These are phyloP conservation scores for Neoniphon sammara DNA, from an alignment of 2,797 vertebrate species.

Conservation along the genomic window DNA sequence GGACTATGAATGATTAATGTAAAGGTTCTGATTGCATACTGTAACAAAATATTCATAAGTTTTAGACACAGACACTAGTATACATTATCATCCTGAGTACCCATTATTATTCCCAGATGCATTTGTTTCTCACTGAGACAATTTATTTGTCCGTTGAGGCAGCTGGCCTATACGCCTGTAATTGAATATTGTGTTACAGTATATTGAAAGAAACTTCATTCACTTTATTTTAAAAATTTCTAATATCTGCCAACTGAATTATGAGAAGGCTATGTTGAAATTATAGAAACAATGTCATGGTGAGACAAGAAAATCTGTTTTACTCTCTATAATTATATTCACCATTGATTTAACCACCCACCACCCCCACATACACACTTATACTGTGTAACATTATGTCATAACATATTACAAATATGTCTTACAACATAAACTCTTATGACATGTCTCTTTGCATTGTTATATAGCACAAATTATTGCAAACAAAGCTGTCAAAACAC, in stretches of 20 bases:
- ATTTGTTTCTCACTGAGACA: constrained; percentile 59
- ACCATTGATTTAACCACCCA: background rate
- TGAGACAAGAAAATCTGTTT: constrained; percentile 6
- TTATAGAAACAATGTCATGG: constrained; percentile 10
- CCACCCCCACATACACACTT: background rate
- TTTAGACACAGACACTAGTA: constrained; percentile 72
- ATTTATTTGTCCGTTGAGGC: constrained; percentile 62
- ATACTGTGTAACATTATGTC: background rate
- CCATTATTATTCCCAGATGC: constrained; percentile 54
- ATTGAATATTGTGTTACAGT: constrained; percentile 61
- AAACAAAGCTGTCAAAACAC: constrained; percentile 21
- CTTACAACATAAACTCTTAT: too few relatives aligned
- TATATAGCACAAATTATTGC: background rate
- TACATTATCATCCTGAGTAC: constrained; percentile 67
- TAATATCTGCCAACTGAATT: constrained; percentile 5
- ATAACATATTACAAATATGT: too few relatives aligned
- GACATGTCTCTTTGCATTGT: background rate
- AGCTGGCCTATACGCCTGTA: constrained; percentile 43
- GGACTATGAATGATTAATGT: constrained; percentile 82
- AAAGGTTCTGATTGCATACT: constrained; percentile 80
- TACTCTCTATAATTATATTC: constrained; percentile 23
- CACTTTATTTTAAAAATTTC: constrained; percentile 3
- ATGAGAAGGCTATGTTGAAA: constrained; percentile 8
- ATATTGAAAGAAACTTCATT: constrained; percentile 33
- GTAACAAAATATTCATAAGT: constrained; percentile 80